Evolutionary conservation across 2,113 vertebrate species (phyloP).

Genomic region (Cottus gobio): DNA sequence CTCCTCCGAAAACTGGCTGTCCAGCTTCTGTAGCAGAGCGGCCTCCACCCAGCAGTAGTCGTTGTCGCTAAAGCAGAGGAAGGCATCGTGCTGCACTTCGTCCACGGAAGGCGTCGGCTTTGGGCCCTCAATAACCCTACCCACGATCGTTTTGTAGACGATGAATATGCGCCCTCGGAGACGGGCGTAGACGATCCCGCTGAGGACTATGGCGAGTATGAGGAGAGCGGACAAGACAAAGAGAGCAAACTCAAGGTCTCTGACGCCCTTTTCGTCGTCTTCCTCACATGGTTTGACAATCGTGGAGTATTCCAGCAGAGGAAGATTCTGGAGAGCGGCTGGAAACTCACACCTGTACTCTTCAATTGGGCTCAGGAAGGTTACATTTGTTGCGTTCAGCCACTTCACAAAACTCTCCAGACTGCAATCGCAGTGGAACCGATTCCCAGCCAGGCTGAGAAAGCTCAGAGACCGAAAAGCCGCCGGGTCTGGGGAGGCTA

Average conservation of each 20-base stretch:
- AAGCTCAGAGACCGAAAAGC: conserved; percentile 77
- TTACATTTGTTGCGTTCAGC: conserved; percentile 85
- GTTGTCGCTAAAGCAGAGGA: conserved; percentile 88
- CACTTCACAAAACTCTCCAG: conserved; percentile 83
- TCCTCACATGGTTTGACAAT: conserved; percentile 65
- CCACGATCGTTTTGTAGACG: conserved; percentile 80
- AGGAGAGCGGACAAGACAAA: conserved; percentile 73
- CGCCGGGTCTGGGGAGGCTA: conserved; percentile 84
- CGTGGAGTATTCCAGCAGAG: conserved; percentile 63
- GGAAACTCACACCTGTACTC: conserved; percentile 84
- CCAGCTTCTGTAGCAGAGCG: conserved; percentile 86
- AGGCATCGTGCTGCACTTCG: conserved; percentile 83
- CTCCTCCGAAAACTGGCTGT: conserved; percentile 85
- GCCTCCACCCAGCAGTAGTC: conserved; percentile 91
- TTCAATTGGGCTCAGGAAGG: conserved; percentile 56
- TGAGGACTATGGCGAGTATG: conserved; percentile 44
- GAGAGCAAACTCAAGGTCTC: conserved; percentile 77
- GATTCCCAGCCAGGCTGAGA: conserved; percentile 84
- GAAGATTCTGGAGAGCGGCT: conserved; percentile 37
- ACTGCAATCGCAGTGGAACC: conserved; percentile 87
- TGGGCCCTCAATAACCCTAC: conserved; percentile 62
- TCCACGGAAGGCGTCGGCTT: conserved; percentile 26
- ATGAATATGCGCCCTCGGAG: conserved; percentile 83
- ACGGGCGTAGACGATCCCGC: conserved; percentile 67
- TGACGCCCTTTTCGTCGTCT: conserved; percentile 71